Evolutionary conservation across 1,140 invertebrate species (phyloP), one percentile per base, ranked within the genome.

Genomic region (Megalonaias nervosa): DNA sequence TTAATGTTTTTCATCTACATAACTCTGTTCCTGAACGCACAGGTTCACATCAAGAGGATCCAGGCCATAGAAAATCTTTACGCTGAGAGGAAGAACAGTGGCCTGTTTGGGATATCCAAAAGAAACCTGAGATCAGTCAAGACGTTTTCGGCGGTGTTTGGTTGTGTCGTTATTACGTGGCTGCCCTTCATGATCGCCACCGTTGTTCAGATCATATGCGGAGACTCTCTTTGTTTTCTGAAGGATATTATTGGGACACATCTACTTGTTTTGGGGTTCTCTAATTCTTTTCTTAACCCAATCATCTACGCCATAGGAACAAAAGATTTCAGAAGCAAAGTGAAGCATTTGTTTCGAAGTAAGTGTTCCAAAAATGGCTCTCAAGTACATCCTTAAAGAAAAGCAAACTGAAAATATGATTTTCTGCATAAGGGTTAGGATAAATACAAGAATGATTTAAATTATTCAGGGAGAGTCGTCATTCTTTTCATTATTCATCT

Each of bases 241-340:
- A 82, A 84, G 61, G 82, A 84, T 21, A 81, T 86, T 48, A 76
- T 84, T 59, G 84, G 84, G n/a, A 84, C 84, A 3, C 79, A 86
- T 79, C 71, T 86, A 6, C 67, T 86, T 12, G 59, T 86, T 21
- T 67, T 86, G 15, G 84, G 84, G 15, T 83, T 84, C 71, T 83
- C 82, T 0, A 86, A 86, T 73, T 86, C 84, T 1, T 86, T 86
- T 77, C 69, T 86, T 9, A 86, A 86, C 68, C 84, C 82, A 14
- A 26, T 86, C 57, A 86, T 86, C 66, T 86, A 86, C 71, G 84
- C 81, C 14, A 19, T 84, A 21, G 74, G 82, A 62, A 84, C 80
- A 3, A 84, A 81, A 70, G 84, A 86, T 73, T 86, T 86, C 70
- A 57, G 82, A 61, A 67, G 72, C 19, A 82, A 79, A 75, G 75